Base-by-base conservation (phyloP, 2,113 vertebrate genomes). In the Platanista minor region DNA sequence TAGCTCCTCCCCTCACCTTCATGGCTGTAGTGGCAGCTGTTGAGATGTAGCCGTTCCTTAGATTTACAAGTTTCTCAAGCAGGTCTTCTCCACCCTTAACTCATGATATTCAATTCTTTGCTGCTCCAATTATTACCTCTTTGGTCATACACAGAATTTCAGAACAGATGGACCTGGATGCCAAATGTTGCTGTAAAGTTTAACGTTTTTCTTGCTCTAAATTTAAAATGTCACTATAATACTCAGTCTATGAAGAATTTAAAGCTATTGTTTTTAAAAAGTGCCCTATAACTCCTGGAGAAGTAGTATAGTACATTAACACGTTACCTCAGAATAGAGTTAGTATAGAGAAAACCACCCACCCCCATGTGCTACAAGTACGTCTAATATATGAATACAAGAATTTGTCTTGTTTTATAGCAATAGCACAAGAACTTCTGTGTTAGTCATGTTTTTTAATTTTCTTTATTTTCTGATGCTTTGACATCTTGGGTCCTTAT, bases 401-500 rank as follows among this genome's bases (percentile, higher is more conserved):
- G n/a, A 49, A 80, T 71, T 36, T 89, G 62, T 87, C 72, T 61
- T 83, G 29, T 57, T 97, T 95, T 77, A 66, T 29, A 83, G 27
- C 10, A 39, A 88, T 9, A 49, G 25, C 83, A 89, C 8, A 77
- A 81, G 43, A 74, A n/a, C 21, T 29, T 14, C 18, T 81, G 1
- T 69, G 43, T n/a, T 75, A 41, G 54, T 67, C 2, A 21, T 46
- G 7, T 69, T 75, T 92, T 52, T 81, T 69, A 91, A 33, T 29
- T 86, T 87, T 85, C 36, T 61, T 14, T 82, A 57, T 71, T 96
- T 92, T 82, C 39, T 86, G 36, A 71, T 92, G 29, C 81, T 91
- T 90, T 54, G 4, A 92, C n/a, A 25, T 43, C 23, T 31, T 39
- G 6, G 67, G n/a, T 49, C 20, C n/a, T 94, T 84, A 49, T 25